phyloP scores from a whole-genome alignment of 2,797 vertebrate genomes.

The Parauchenoglanis ngamensis region DNA sequence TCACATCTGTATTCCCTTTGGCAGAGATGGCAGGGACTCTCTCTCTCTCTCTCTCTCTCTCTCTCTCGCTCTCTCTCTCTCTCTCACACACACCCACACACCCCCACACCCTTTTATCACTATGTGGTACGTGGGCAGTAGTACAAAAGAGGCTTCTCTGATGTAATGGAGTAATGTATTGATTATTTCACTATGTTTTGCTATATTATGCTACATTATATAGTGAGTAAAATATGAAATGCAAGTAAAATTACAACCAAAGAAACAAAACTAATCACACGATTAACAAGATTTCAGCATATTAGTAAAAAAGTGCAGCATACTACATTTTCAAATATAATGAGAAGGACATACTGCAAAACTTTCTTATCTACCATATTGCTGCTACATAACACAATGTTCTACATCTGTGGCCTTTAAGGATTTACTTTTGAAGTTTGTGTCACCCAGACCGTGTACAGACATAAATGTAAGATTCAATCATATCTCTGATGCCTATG shows the following conservation, averaged over 20 bases:
- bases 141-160: background rate
- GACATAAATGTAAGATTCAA: conserved; percentile 64
- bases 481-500: conserved; percentile 53
- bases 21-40: background rate
- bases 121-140: background rate
- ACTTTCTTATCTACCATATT: conserved; percentile 55
- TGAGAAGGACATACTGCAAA: background rate
- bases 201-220: background rate
- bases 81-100: too few relatives aligned
- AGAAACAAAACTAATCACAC: background rate
- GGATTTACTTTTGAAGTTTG: background rate
- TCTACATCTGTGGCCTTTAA: background rate
- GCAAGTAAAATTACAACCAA: background rate
- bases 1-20: background rate
- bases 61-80: too few relatives aligned
- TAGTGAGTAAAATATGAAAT: background rate
- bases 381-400: background rate
- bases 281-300: background rate
- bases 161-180: background rate
- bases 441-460: conserved; percentile 55
- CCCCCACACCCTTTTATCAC: background rate
- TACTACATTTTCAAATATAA: background rate
- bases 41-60: background rate
- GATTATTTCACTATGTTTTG: background rate
- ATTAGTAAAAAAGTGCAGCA: background rate